phyloP scores from a whole-genome alignment of 2,888 invertebrate species.

The Strigamia transsilvanica region DNA sequence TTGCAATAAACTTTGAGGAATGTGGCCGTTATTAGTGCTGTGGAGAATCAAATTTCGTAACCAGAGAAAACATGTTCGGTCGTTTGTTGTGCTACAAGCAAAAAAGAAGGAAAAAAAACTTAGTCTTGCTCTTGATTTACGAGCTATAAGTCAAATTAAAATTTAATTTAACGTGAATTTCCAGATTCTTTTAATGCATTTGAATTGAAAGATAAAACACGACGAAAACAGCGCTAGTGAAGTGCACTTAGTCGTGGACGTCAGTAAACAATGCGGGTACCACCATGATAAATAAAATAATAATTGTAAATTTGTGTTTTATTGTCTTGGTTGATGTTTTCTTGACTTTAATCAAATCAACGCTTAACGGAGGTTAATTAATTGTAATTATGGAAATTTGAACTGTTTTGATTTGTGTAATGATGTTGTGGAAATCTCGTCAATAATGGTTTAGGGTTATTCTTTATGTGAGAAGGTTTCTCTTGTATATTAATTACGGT shows the following conservation, averaged over 20 bases:
- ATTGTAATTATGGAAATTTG: no score
- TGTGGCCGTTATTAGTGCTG: constrained; percentile 7
- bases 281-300: no score
- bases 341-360: no score
- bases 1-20: not conserved
- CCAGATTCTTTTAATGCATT: no score
- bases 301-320: no score
- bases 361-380: no score
- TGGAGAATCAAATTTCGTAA: not conserved
- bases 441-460: constrained; percentile 10
- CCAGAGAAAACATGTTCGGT: not conserved
- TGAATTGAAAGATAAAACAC: no score
- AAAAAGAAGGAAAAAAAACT: not conserved
- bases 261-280: not conserved
- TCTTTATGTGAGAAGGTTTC: constrained; percentile 25
- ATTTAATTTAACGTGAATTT: not conserved
- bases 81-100: not conserved
- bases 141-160: not conserved
- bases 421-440: not conserved
- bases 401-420: not conserved
- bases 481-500: constrained; percentile 45
- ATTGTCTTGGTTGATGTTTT: no score
- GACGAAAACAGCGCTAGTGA: no score
- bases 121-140: not conserved
- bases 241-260: not conserved